Conservation (phyloP, 1,140 invertebrate genomes). For the Zaprionus taronus region DNA sequence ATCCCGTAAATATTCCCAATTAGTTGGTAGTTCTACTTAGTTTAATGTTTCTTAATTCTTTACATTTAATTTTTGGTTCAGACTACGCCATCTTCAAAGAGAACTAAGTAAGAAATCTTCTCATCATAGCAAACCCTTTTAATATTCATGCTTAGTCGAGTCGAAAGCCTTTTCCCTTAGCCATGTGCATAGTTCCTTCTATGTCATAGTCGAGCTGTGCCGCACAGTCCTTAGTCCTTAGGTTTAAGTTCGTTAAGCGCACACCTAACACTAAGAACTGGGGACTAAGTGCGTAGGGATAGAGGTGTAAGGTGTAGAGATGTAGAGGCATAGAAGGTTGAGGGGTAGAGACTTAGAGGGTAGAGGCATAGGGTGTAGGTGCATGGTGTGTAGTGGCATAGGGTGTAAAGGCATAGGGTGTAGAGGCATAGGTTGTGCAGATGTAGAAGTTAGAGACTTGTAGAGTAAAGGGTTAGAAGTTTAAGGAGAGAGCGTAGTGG, state of each 20-base stretch:
- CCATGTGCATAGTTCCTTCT: background rate
- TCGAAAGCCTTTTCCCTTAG: slow-evolving; percentile 24
- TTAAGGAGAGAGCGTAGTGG: too few species aligned
- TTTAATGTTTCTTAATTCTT: background rate
- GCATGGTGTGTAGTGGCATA: too few species aligned
- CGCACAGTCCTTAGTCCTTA: background rate
- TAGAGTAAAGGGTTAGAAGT: too few species aligned
- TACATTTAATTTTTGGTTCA: background rate
- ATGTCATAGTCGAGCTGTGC: slow-evolving; percentile 9
- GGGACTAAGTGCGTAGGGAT: background rate
- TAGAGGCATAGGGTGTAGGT: too few species aligned
- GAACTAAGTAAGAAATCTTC: background rate
- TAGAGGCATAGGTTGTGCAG: too few species aligned
- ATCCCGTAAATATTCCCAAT: background rate
- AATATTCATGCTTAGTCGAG: slow-evolving; percentile 49
- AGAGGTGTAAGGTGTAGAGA: too few species aligned
- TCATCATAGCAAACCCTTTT: slow-evolving; percentile 14
- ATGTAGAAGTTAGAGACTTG: too few species aligned
- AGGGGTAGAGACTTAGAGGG: too few species aligned
- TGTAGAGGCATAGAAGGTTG: too few species aligned
- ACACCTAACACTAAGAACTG: slow-evolving; percentile 20
- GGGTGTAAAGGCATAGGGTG: too few species aligned
- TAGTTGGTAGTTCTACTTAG: background rate
- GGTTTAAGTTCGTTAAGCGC: slow-evolving; percentile 35
- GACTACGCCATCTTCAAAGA: background rate